Percentiles rank a stretch among this genome's conserved stretches.
These are phyloP conservation scores for Trochalopteron elliotii DNA, from an alignment of 2,113 vertebrate species.

Conservation along the genomic window DNA sequence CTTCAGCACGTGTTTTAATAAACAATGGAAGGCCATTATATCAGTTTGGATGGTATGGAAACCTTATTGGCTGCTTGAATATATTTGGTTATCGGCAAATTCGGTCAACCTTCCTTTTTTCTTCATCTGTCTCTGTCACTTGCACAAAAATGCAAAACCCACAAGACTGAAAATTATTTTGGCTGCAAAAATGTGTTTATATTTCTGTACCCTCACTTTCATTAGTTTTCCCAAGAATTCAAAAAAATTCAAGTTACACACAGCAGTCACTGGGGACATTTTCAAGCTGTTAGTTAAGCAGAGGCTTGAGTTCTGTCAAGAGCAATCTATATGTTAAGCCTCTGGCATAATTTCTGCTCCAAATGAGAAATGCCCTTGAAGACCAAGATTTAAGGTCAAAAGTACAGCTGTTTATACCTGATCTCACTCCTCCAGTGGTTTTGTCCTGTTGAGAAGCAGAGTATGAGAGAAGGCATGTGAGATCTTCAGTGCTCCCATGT, in stretches of 20 bases:
- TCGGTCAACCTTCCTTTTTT: not conserved
- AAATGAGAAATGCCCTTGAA: not conserved
- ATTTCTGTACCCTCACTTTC: not conserved
- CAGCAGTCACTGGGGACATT: not conserved
- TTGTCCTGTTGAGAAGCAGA: not conserved
- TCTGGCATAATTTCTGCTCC: not conserved
- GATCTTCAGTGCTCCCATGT: not conserved
- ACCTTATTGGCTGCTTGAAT: not conserved
- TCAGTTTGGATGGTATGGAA: not conserved
- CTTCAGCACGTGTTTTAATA: not conserved
- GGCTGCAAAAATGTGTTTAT: not conserved
- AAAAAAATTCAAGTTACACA: not conserved
- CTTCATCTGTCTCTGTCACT: not conserved
- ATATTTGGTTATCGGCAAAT: not conserved
- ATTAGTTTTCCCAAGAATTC: not conserved
- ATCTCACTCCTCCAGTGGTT: not conserved
- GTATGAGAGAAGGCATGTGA: not conserved
- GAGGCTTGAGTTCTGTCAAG: not conserved
- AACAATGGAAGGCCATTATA: not conserved
- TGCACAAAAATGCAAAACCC: not conserved
- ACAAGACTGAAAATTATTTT: not conserved
- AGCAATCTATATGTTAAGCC: not conserved
- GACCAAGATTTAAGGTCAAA: not conserved
- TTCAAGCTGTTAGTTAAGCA: not conserved
- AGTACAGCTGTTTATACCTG: not conserved